These are phyloP conservation scores for Neuroscelio doddi DNA, from an alignment of 2,888 invertebrate genomes.

Conservation along the genomic window DNA sequence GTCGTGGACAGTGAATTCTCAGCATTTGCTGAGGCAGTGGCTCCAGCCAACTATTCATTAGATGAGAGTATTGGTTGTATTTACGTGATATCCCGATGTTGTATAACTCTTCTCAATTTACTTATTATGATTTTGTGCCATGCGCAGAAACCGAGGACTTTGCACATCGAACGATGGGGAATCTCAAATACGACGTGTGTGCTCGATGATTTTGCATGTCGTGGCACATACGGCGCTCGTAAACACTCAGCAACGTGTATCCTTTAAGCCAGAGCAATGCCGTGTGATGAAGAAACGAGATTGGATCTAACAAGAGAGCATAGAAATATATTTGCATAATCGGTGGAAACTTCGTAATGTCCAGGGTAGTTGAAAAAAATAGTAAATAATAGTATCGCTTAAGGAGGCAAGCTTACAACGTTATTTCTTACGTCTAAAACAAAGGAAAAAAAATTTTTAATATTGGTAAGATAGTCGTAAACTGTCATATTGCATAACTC, in stretches of 20 bases:
- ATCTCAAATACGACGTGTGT: conserved; percentile 3
- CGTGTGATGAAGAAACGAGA: conserved; percentile 7
- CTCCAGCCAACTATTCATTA: conserved; percentile 63
- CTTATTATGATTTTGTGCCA: conserved; percentile 46
- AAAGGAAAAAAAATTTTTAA: not conserved
- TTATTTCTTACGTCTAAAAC: not conserved
- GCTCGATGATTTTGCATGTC: not conserved
- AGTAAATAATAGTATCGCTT: conserved; percentile 2
- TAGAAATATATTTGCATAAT: conserved; percentile 8
- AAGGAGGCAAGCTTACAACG: not conserved
- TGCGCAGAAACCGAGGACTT: not conserved
- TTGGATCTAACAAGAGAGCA: conserved; percentile 8
- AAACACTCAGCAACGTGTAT: not conserved
- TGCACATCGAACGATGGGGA: conserved; percentile 4
- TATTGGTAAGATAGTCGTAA: not conserved
- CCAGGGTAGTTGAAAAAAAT: not conserved
- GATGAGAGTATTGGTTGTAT: conserved; percentile 59
- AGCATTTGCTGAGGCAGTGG: conserved; percentile 56
- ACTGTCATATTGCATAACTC: not conserved
- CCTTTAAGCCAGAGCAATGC: not conserved
- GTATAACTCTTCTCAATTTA: conserved; percentile 56
- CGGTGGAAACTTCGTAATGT: conserved; percentile 8
- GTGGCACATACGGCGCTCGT: not conserved
- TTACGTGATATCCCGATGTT: conserved; percentile 52
- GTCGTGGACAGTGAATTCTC: conserved; percentile 65